Base-by-base conservation (phyloP, 2,888 invertebrate species). In the Philereme vetulata region DNA sequence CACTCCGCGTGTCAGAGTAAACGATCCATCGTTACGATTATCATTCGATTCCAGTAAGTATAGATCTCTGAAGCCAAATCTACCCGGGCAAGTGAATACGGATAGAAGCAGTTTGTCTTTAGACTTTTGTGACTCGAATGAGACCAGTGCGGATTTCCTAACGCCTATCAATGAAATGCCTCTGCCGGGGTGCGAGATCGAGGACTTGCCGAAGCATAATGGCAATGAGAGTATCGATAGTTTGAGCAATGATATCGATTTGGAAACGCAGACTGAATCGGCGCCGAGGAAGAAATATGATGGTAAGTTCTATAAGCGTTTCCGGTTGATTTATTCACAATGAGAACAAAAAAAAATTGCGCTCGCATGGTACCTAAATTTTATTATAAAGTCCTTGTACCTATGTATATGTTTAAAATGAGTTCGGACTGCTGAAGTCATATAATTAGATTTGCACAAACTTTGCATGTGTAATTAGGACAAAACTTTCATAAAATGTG, bases 81-180 rank as follows among this genome's bases (percentile, higher is more conserved):
- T 83, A 9, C 70, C 82, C 0, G 80, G 76, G 2, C 84, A 83
- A 66, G 74, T 73, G 1, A 87, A 77, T 10, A 86, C 90, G 10
- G 92, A 93, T 59, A 88, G 76, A 47, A 91, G 89, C 7, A 92
- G 91, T 72, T 65, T 92, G 50, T 92, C 92, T 0, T 56, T 93
- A 32, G 92, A 92, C 58, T 86, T 90, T 46, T 92, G 92, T 60
- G 93, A 92, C 57, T 92, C 92, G 0, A 92, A 93, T 65, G 92
- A 93, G 71, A 93, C 93, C 0, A 92, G 92, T 66, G 92, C 93
- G 0, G 93, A 92, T 68, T 93, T 93, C 61, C 67, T 92, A 54
- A 93, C 93, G 49, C 93, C 92, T 1, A 93, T 93, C 4, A 93
- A 93, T 42, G 93, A 93, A 66, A 90, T 93, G 92, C 93, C 93